phyloP scores from a whole-genome alignment of 1,140 invertebrate species.

The Drosophila serrata region DNA sequence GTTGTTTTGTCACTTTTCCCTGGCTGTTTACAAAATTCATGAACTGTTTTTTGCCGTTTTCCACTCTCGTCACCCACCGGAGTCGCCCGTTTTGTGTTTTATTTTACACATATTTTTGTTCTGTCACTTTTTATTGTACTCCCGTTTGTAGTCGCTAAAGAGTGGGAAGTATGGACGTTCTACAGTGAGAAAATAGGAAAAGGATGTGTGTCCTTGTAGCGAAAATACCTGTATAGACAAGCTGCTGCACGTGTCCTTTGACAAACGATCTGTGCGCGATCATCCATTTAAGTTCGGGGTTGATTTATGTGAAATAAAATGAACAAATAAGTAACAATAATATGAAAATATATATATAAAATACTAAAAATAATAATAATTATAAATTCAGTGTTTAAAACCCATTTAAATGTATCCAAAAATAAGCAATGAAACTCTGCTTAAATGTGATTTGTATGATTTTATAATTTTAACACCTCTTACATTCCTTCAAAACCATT shows the following conservation, averaged over 20 bases:
- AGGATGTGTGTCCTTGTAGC: neutral
- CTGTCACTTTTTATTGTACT: slow-evolving; percentile 81
- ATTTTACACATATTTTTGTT: slow-evolving; percentile 82
- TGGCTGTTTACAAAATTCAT: slow-evolving; percentile 79
- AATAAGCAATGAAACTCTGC: no score
- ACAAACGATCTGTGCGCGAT: neutral
- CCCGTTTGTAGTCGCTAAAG: slow-evolving; percentile 44
- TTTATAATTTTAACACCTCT: no score
- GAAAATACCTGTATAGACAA: neutral
- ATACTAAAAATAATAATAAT: no score
- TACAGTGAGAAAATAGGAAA: neutral
- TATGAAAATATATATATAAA: no score
- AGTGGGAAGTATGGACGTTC: slow-evolving; percentile 4
- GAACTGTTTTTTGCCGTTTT: slow-evolving; percentile 72
- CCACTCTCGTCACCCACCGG: slow-evolving; percentile 28
- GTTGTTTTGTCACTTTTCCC: slow-evolving; percentile 73
- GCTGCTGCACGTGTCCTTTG: neutral
- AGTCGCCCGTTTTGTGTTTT: slow-evolving; percentile 59
- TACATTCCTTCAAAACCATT: neutral
- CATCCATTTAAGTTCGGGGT: neutral
- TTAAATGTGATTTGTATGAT: no score
- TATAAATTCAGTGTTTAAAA: no score
- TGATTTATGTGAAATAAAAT: neutral
- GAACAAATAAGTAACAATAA: neutral
- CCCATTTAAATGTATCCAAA: no score